These are phyloP conservation scores for Leucoraja erinaceus DNA, from an alignment of 2,113 vertebrate species.

Conservation along the genomic window DNA sequence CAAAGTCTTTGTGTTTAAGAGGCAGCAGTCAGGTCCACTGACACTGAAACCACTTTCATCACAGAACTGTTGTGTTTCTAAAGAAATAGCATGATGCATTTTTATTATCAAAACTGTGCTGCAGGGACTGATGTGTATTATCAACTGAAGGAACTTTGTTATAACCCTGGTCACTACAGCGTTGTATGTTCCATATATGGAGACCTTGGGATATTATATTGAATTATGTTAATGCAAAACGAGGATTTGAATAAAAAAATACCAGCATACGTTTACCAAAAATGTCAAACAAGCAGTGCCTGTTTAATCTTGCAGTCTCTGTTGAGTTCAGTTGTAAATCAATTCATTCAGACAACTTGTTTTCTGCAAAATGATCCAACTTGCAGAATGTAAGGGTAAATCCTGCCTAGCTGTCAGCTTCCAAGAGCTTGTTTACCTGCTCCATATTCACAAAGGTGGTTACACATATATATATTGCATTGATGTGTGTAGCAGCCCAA, in stretches of 20 bases:
- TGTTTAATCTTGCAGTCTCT: slow-evolving; percentile 95
- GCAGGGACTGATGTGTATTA: slow-evolving; percentile 75
- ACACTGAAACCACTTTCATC: slow-evolving; percentile 76
- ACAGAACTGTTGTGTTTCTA: slow-evolving; percentile 76
- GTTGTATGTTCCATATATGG: slow-evolving; percentile 76
- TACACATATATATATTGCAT: slow-evolving; percentile 36
- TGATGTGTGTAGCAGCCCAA: slow-evolving; percentile 30
- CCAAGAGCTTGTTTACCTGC: slow-evolving; percentile 48
- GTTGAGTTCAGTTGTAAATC: slow-evolving; percentile 96
- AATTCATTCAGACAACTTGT: slow-evolving; percentile 76
- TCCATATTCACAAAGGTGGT: slow-evolving; percentile 33
- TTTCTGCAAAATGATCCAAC: slow-evolving; percentile 73
- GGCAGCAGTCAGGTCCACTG: slow-evolving; percentile 71
- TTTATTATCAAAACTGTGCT: slow-evolving; percentile 66
- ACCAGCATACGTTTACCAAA: slow-evolving; percentile 98
- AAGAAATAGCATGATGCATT: slow-evolving; percentile 61
- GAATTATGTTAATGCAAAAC: slow-evolving; percentile 83
- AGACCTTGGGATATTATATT: slow-evolving; percentile 89
- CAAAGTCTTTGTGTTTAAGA: slow-evolving; percentile 41
- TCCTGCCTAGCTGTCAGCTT: slow-evolving; percentile 67
- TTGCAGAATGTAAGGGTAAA: slow-evolving; percentile 77
- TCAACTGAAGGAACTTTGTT: slow-evolving; percentile 70
- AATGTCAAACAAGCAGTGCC: slow-evolving; percentile 91
- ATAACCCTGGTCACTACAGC: slow-evolving; percentile 53
- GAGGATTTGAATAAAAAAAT: slow-evolving; percentile 72